Evolutionary conservation across 1,140 invertebrate species (phyloP).

Genomic region (Drosophila nannoptera): DNA sequence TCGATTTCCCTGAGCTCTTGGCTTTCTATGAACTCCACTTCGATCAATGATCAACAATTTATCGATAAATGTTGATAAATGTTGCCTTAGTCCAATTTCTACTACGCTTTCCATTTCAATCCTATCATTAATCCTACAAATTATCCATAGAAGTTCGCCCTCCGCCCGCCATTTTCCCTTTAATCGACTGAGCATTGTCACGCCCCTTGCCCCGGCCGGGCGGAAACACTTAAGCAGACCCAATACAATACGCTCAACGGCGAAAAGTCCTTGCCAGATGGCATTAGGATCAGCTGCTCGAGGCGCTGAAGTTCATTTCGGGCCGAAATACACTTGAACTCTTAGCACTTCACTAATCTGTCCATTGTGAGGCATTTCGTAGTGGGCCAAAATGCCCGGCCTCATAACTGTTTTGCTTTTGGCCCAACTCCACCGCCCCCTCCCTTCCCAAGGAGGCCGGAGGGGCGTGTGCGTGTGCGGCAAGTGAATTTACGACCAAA

Average conservation of each 20-base stretch:
- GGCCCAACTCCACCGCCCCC: neutral
- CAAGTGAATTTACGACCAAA: conserved; percentile 63
- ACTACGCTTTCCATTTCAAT: too few species aligned
- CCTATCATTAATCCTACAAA: too few species aligned
- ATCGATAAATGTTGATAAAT: too few species aligned
- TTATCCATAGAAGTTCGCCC: too few species aligned
- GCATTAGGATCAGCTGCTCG: conserved; percentile 28
- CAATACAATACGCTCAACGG: conserved; percentile 16
- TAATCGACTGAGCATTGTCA: neutral
- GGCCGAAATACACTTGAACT: conserved; percentile 62
- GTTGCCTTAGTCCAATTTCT: too few species aligned
- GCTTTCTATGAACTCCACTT: too few species aligned
- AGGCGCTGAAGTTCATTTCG: conserved; percentile 4
- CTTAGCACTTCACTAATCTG: conserved; percentile 75
- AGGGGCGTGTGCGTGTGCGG: conserved; percentile 1
- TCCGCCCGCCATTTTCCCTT: neutral
- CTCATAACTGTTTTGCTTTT: conserved; percentile 57
- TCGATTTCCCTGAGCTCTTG: too few species aligned
- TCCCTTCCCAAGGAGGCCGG: neutral
- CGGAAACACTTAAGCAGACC: conserved; percentile 28
- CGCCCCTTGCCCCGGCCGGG: conserved; percentile 3
- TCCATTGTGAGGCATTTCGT: conserved; percentile 68
- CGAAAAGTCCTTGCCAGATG: neutral
- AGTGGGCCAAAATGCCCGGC: conserved; percentile 35
- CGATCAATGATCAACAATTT: too few species aligned